Base-by-base conservation (phyloP, 2,888 invertebrate species). In the Pseudanteris insignis region DNA sequence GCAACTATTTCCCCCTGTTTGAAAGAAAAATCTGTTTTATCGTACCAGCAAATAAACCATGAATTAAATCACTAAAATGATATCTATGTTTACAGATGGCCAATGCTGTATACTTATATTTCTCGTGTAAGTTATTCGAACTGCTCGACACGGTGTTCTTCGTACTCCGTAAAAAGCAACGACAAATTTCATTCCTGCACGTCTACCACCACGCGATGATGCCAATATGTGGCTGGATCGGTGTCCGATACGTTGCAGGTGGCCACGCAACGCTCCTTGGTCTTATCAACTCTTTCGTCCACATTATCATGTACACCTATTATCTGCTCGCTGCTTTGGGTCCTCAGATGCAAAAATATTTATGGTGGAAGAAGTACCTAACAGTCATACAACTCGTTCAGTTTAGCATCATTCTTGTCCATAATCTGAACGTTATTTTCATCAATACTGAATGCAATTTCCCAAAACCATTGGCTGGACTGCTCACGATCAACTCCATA, bases 361-460 rank as follows among this genome's bases (percentile, higher is more conserved):
- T 96, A 11, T 96, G 95, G 95, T 96, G 96, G 96, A 96, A 96
- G 80, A 91, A 87, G 71, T 91, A 96, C 78, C 86, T 96, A 72
- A 96, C 96, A 2, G 85, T 86, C 43, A 82, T 95, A 73, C 96
- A 96, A 82, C 84, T 96, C 82, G 90, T 92, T 80, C 91, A 92
- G 79, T 92, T 92, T 79, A 81, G 85, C 70, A 87, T 91, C 30
- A 87, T 92, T 73, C 85, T 91, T 74, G 83, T 87, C 47, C 91
- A 92, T 77, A 87, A 88, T 69, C 77, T 85, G 43, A 82, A 82
- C 67, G 30, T 67, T 7, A 6, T 68, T 2, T 43, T 69, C 12
- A 7, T 53, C 0, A 18, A 10, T 0, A 58, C 60, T 1, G 88
- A 86, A 65, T 86, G 64, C 81, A 82, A 67, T 73, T 88, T 88